Evolutionary conservation across 2,888 invertebrate genomes (phyloP), one percentile per base, ranked within the genome.

Genomic region (Cryptophagus acutangulus): DNA sequence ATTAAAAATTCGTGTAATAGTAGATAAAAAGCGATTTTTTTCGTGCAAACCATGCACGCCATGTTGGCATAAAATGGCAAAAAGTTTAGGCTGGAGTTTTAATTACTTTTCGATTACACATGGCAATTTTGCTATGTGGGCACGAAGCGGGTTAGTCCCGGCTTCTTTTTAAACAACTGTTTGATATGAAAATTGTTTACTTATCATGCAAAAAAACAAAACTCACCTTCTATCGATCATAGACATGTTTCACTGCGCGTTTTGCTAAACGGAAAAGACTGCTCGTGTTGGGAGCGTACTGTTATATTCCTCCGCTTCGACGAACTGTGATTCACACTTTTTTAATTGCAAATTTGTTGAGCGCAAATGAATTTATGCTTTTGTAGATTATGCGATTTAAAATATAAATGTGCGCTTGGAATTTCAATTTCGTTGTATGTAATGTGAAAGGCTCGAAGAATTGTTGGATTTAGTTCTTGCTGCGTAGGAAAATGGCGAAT

Each of bases 181-280:
- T 46, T 40, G 43, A 46, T 40, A 40, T 40, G 26, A 43, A 46
- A 40, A 42, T 16, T 20, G 33, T 43, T 46, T 64, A 54, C 62
- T 57, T 58, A 55, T n/a, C n/a, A 13, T 13, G 3, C 62, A 62
- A 68, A 71, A 73, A 64, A 63, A 59, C 54, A 59, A 59, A 68
- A 78, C 82, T 84, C 82, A 84, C 86, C 84, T 82, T 79, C 82
- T 78, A 75, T 86, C 85, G 72, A 77, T 79, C 78, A 81, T 74
- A 48, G 86, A 86, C 86, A 86, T 86, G 82, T 82, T 85, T 78
- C 77, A 80, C 79, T 81, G 78, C 78, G 77, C 78, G 77, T 78
- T 79, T 51, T 44, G 79, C 77, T 77, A 77, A 79, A 79, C 79
- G 79, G 80, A 82, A 84, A 84, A 75, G 69, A 64, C 64, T 65